Conservation (phyloP, 2,888 invertebrate genomes). For the Unio pictorum region DNA sequence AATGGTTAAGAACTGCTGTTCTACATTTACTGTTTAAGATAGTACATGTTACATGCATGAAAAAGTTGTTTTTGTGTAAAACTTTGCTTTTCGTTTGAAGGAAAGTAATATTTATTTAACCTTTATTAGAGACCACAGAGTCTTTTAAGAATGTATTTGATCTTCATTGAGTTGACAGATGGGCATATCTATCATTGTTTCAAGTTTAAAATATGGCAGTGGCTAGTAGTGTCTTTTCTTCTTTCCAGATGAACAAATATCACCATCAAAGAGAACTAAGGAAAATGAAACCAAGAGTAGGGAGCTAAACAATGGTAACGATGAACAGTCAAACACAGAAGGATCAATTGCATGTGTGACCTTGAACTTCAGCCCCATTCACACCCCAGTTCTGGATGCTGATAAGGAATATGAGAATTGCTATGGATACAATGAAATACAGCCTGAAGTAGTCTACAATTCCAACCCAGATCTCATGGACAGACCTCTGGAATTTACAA, state of each 20-base stretch:
- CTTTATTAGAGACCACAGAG: too few species aligned
- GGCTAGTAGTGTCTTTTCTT: too few species aligned
- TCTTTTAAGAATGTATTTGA: too few species aligned
- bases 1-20: too few species aligned
- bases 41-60: too few species aligned
- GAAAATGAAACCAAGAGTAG: not conserved
- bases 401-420: slow-evolving; percentile 20
- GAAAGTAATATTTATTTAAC: too few species aligned
- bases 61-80: too few species aligned
- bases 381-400: slow-evolving; percentile 41
- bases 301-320: not conserved
- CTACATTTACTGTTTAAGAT: too few species aligned
- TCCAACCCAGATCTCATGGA: slow-evolving; percentile 22
- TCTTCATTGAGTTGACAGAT: too few species aligned
- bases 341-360: not conserved
- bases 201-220: not conserved
- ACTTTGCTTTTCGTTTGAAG: too few species aligned
- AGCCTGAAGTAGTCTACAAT: slow-evolving; percentile 12
- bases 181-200: too few species aligned
- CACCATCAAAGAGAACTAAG: not conserved
- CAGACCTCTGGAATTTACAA: slow-evolving; percentile 33
- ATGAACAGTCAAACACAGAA: not conserved
- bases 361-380: slow-evolving; percentile 9
- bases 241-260: not conserved
- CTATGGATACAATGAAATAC: slow-evolving; percentile 32